Evolutionary conservation across 2,113 vertebrate genomes (phyloP).

Genomic region (Microcebus murinus): DNA sequence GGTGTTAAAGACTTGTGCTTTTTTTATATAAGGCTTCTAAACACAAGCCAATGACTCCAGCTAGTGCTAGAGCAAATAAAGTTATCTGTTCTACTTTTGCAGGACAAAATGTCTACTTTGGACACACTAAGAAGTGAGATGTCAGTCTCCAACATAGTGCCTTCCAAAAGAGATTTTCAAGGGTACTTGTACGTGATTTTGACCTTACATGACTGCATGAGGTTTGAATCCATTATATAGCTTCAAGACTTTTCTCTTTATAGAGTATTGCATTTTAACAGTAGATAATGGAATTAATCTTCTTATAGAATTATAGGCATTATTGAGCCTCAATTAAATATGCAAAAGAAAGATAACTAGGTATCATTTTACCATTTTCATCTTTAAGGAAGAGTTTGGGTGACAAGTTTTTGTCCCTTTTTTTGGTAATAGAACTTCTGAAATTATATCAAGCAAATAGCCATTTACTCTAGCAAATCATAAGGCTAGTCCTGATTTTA

Average conservation of each 20-base stretch:
- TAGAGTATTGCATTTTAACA: background rate
- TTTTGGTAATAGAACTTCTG: slow-evolving; percentile 21
- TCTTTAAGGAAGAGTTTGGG: slow-evolving; percentile 24
- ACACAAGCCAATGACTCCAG: background rate
- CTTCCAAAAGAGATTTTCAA: slow-evolving; percentile 41
- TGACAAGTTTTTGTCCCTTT: background rate
- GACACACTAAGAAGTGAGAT: background rate
- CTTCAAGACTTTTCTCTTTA: slow-evolving; percentile 26
- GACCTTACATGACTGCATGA: background rate
- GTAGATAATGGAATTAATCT: slow-evolving; percentile 21
- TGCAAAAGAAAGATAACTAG: background rate
- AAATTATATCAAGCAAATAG: slow-evolving; percentile 33
- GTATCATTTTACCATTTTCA: slow-evolving; percentile 42
- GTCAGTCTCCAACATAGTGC: background rate
- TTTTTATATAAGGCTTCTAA: background rate
- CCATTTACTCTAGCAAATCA: slow-evolving; percentile 5
- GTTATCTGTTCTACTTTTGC: background rate
- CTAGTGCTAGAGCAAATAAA: background rate
- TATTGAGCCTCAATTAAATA: slow-evolving; percentile 5
- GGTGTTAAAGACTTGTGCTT: background rate
- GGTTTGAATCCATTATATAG: background rate
- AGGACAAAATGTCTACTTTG: background rate
- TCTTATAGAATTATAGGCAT: slow-evolving; percentile 15
- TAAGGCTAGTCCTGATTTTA: slow-evolving; percentile 14
- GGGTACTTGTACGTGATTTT: background rate